Evolutionary conservation across 1,140 invertebrate species (phyloP), one percentile per base, ranked within the genome.

Genomic region (Amphibalanus amphitrite): DNA sequence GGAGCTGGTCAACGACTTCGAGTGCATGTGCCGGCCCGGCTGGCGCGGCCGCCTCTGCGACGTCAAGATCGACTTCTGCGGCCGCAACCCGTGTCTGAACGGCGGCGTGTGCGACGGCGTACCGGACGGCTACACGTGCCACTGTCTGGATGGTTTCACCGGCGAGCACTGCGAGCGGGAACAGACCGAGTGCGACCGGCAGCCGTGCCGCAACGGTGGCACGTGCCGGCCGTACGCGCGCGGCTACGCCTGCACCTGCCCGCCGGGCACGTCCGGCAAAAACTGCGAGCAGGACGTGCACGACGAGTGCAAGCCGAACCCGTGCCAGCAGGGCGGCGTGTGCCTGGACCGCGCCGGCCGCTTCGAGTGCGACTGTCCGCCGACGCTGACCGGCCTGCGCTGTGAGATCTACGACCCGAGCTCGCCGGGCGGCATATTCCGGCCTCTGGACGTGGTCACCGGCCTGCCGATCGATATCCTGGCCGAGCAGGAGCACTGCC

Each of bases 41-140:
- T 94, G 88, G 76, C 94, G 93, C 86, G 94, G 94, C 20, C 83
- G 87, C 28, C 89, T 92, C 76, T 97, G 95, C 77, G 91, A 96
- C 76, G 83, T 85, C 1, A 94, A 95, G 81, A 89, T 95, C 0
- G 90, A 98, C 78, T 94, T 97, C 76, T 97, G 95, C 79, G 89
- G 90, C 8, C 90, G 88, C 74, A 89, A 88, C 0, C 92, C 93
- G 0, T 97, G 94, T 77, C 88, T 89, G 75, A 95, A 95, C 77
- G 93, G 93, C 20, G 94, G 93, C 0, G 85, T 90, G 13, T 97
- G 94, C 77, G 88, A 86, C 0, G 86, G 88, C 0, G 85, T 86
- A 6, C 70, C 71, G 17, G 84, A 86, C 0, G 90, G 89, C 0
- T 90, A 93, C 75, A 86, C 88, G 40, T 96, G 92, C 75, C 78